Base-by-base conservation (phyloP, 2,113 vertebrate genomes). In the Sylvilagus bachmani region DNA sequence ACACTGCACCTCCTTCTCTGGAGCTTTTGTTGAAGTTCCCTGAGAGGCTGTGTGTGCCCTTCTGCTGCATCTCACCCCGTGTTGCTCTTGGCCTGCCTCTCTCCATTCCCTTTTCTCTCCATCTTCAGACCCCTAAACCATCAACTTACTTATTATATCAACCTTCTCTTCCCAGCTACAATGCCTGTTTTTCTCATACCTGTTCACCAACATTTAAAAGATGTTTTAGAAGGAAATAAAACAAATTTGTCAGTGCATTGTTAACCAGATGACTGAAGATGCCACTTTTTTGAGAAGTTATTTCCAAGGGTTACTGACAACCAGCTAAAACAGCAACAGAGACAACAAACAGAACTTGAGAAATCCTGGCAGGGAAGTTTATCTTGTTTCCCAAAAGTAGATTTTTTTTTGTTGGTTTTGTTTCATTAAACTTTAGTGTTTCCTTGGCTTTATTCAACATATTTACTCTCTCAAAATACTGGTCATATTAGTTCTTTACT, bases 11-110 rank as follows among this genome's bases (percentile, higher is more conserved):
- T 22, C 16, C 36, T 13, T 11, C 11, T 19, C 36, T 36, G 9
- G 33, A 67, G 7, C 16, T 7, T 3, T 29, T 9, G 5, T 44
- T 17, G 21, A 53, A 16, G 24, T 10, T 0, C 1, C 10, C 5
- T 27, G 6, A 24, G 8, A 25, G 33, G 49, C 6, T 13, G 58
- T 2, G 5, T 24, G 64, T 17, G 2, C 22, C 29, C 4, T 4
- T 71, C 55, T 73, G 22, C 66, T 33, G 6, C 21, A 44, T 17
- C 31, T n/a, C 27, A 38, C 19, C 5, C 4, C 11, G 0, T 21
- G 6, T 61, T 87, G 44, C 5, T 82, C 66, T 25, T 36, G 36
- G 33, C 58, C 36, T 36, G 5, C 3, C 10, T 81, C 58, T 49
- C 1, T 67, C 29, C 31, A 9, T 69, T 67, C 19, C 31, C 14